Evolutionary conservation across 2,888 invertebrate genomes (phyloP).

Genomic region (Troilus luridus): DNA sequence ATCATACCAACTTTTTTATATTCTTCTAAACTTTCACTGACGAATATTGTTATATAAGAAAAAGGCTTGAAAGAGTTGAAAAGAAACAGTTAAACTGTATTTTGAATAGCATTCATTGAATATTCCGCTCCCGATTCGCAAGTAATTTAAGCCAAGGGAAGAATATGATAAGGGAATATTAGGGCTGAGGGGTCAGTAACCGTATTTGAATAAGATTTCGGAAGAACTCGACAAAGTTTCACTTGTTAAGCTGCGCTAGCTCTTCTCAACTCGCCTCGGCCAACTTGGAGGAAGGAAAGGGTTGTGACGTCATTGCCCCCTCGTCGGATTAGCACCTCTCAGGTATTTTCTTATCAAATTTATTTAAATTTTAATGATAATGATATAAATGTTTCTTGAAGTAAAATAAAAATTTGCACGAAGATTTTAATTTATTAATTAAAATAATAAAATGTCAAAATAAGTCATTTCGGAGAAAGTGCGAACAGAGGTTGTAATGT

Average conservation of each 20-base stretch:
- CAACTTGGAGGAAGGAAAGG: background rate
- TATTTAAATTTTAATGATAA: background rate
- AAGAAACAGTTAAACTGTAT: background rate
- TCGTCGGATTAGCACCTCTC: background rate
- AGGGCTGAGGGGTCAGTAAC: background rate
- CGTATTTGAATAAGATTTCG: conserved; percentile 30
- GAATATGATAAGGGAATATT: conserved; percentile 11
- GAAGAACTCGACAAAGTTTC: conserved; percentile 4
- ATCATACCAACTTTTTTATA: too few species aligned
- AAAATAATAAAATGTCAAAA: too few species aligned
- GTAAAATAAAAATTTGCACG: too few species aligned
- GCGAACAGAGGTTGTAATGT: too few species aligned
- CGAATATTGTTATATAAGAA: background rate
- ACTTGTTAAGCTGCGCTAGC: conserved; percentile 19
- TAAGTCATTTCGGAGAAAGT: too few species aligned
- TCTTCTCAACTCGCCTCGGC: conserved; percentile 9
- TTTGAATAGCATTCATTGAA: background rate
- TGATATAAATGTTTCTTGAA: too few species aligned
- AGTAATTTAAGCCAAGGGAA: background rate
- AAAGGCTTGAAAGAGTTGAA: background rate
- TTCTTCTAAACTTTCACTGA: too few species aligned
- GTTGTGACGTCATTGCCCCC: too few species aligned
- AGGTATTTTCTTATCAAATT: background rate
- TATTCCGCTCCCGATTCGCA: background rate
- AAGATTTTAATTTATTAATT: too few species aligned